phyloP scores from a whole-genome alignment of 2,888 invertebrate genomes.

The Cetonia aurata region DNA sequence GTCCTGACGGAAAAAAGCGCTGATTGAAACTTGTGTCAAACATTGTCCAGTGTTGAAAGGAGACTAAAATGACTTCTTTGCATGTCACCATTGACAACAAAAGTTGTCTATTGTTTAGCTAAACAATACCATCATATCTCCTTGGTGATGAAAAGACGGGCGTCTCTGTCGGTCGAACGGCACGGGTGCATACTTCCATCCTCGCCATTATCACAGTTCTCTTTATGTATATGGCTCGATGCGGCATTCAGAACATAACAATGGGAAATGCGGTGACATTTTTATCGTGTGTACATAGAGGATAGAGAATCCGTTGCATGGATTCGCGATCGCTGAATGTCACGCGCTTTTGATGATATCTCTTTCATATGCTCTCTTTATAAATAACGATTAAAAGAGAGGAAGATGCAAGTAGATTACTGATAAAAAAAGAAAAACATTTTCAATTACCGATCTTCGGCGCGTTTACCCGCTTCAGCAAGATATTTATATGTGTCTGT shows the following conservation, averaged over 20 bases:
- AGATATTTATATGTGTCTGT: constrained; percentile 3
- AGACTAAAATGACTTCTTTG: constrained; percentile 64
- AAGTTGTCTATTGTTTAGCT: constrained; percentile 65
- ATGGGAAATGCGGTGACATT: constrained; percentile 64
- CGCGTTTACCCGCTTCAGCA: constrained; percentile 10
- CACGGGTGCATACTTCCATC: constrained; percentile 52
- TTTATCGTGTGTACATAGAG: constrained; percentile 63
- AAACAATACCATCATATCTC: constrained; percentile 65
- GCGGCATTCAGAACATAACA: constrained; percentile 63
- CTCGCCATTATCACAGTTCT: constrained; percentile 61
- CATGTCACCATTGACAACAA: constrained; percentile 65
- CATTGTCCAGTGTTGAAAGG: constrained; percentile 61
- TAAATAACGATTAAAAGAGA: constrained; percentile 48
- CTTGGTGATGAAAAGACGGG: constrained; percentile 62
- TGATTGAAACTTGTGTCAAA: constrained; percentile 63
- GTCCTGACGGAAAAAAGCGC: constrained; percentile 54
- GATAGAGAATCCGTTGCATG: constrained; percentile 58
- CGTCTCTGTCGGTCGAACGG: constrained; percentile 51
- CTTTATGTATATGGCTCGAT: constrained; percentile 63
- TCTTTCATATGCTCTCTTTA: constrained; percentile 48
- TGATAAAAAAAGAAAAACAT: constrained; percentile 11
- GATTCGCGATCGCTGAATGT: constrained; percentile 57
- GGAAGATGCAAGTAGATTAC: constrained; percentile 9
- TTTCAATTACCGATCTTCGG: constrained; percentile 13
- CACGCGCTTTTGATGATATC: constrained; percentile 54